Evolutionary conservation across 2,797 vertebrate species (phyloP).

Genomic region (Natrix natrix): DNA sequence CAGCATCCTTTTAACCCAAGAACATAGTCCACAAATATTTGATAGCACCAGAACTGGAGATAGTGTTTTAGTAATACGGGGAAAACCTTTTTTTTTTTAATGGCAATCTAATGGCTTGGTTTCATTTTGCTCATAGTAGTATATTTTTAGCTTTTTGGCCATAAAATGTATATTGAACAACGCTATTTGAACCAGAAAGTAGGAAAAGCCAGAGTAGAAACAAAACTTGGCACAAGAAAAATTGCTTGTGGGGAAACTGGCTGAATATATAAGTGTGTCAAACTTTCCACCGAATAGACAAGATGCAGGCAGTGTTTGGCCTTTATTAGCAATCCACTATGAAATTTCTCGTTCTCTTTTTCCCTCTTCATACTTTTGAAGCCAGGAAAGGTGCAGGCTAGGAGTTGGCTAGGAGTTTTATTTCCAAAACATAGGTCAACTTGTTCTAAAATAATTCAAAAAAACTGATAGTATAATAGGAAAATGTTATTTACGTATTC

Average conservation of each 20-base stretch:
- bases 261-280: neutral
- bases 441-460: neutral
- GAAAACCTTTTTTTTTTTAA: neutral
- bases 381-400: neutral
- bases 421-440: neutral
- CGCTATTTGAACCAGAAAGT: neutral
- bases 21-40: neutral
- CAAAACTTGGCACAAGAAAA: neutral
- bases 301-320: neutral
- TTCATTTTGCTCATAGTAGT: neutral
- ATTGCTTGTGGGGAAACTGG: neutral
- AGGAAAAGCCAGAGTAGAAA: neutral
- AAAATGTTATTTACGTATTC: too few relatives aligned
- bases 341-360: neutral
- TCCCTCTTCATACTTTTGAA: neutral
- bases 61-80: neutral
- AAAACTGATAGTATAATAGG: too few relatives aligned
- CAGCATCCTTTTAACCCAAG: neutral
- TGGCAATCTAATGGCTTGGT: neutral
- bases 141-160: neutral
- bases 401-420: neutral
- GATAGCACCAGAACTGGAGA: neutral
- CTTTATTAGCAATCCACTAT: neutral
- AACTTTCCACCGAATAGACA: neutral
- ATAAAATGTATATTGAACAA: neutral